Conservation (phyloP, 2,888 invertebrate genomes). For the Eupithecia pulchellata region DNA sequence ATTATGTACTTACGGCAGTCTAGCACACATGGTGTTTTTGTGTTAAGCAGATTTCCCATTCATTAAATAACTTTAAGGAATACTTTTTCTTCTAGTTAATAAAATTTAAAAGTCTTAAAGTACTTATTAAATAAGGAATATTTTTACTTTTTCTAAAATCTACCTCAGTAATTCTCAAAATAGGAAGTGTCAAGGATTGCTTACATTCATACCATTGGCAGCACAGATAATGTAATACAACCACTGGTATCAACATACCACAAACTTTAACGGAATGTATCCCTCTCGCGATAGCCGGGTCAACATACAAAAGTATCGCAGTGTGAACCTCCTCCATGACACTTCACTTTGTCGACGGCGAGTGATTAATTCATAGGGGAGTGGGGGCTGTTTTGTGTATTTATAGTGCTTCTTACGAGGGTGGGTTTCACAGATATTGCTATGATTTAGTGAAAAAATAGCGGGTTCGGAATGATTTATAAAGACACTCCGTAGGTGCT, state of each 20-base stretch:
- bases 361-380: slow-evolving; percentile 73
- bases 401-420: slow-evolving; percentile 33
- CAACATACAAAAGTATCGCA: slow-evolving; percentile 36
- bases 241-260: too few species aligned
- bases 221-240: too few species aligned
- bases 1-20: not conserved
- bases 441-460: slow-evolving; percentile 11
- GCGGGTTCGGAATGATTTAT: not conserved
- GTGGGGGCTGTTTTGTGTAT: slow-evolving; percentile 49
- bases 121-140: not conserved
- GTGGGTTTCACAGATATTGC: slow-evolving; percentile 28
- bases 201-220: too few species aligned
- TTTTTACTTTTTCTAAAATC: not conserved
- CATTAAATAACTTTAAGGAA: not conserved
- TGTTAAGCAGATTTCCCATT: too few species aligned
- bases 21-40: too few species aligned
- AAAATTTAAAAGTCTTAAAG: not conserved
- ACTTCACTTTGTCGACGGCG: slow-evolving; percentile 72
- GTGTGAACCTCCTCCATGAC: slow-evolving; percentile 66
- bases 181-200: not conserved
- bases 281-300: not conserved
- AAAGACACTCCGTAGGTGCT: not conserved
- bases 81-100: not conserved
- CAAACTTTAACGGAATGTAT: not conserved
- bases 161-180: not conserved